Evolutionary conservation across 2,113 vertebrate species (phyloP).

Genomic region (Phrynosoma blainvillii): DNA sequence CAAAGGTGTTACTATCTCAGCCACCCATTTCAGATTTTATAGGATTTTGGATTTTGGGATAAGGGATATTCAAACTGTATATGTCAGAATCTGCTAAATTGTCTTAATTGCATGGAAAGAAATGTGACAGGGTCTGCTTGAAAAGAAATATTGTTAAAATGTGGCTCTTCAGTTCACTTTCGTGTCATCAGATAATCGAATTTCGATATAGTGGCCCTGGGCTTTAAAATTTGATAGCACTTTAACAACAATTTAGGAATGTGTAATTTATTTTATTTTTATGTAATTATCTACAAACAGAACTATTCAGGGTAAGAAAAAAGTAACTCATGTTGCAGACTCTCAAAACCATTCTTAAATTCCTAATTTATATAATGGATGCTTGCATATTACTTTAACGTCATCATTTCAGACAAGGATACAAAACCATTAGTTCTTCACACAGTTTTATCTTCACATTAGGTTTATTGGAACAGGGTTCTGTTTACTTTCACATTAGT

Average conservation of each 20-base stretch:
- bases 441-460: not conserved
- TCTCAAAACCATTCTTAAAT: not conserved
- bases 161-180: not conserved
- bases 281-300: not conserved
- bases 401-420: not conserved
- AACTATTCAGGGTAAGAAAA: not conserved
- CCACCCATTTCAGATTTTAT: not conserved
- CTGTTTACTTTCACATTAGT: conserved; percentile 19
- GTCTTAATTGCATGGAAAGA: too few species aligned
- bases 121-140: not conserved
- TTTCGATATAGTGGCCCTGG: not conserved
- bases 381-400: not conserved
- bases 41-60: too few species aligned
- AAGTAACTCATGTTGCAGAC: not conserved
- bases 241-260: conserved; percentile 10
- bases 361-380: not conserved
- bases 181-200: not conserved
- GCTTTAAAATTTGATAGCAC: not conserved
- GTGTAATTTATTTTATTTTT: not conserved
- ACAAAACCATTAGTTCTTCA: conserved; percentile 6
- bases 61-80: too few species aligned
- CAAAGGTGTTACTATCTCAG: not conserved
- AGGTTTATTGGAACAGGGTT: conserved; percentile 15
- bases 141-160: not conserved
- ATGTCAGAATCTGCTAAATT: too few species aligned